A percentile compares a stretch with the other conserved stretches of the same genome.
Evolutionary conservation across 2,797 vertebrate species (phyloP).

Genomic region (Cynodonichthys magdalenae): DNA sequence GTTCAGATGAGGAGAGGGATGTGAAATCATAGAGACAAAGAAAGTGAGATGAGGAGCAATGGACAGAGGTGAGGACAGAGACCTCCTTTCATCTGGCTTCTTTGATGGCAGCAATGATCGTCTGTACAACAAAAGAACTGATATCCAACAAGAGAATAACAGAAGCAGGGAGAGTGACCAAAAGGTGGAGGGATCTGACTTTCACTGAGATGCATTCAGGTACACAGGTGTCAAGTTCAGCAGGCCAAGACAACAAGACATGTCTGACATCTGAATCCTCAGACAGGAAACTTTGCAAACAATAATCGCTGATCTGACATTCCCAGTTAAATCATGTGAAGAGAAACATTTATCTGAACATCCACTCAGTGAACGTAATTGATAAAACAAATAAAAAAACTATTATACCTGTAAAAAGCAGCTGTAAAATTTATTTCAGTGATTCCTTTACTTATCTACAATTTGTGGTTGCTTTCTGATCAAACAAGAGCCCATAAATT

Average conservation of each 20-base stretch:
- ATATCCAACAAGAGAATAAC: constrained; percentile 58
- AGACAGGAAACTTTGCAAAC: constrained; percentile 49
- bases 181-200: constrained; percentile 41
- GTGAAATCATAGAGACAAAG: constrained; percentile 69
- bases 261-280: constrained; percentile 59
- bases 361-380: not conserved
- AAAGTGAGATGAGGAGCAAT: constrained; percentile 64
- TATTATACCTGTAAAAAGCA: too few species aligned
- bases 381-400: too few species aligned
- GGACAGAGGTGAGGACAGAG: constrained; percentile 78
- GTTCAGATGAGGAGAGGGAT: constrained; percentile 58
- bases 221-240: constrained; percentile 73
- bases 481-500: too few species aligned
- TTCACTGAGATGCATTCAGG: constrained; percentile 66
- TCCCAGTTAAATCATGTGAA: constrained; percentile 25
- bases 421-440: too few species aligned
- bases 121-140: constrained; percentile 72
- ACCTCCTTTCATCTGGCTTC: constrained; percentile 77
- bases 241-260: constrained; percentile 57
- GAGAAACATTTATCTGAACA: constrained; percentile 14
- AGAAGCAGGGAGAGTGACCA: constrained; percentile 22
- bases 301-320: constrained; percentile 49
- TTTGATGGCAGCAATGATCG: constrained; percentile 75
- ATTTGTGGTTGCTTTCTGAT: too few species aligned
- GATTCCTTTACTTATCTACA: too few species aligned